Evolutionary conservation across 2,113 vertebrate species (phyloP).

Genomic region (Nymphicus hollandicus): DNA sequence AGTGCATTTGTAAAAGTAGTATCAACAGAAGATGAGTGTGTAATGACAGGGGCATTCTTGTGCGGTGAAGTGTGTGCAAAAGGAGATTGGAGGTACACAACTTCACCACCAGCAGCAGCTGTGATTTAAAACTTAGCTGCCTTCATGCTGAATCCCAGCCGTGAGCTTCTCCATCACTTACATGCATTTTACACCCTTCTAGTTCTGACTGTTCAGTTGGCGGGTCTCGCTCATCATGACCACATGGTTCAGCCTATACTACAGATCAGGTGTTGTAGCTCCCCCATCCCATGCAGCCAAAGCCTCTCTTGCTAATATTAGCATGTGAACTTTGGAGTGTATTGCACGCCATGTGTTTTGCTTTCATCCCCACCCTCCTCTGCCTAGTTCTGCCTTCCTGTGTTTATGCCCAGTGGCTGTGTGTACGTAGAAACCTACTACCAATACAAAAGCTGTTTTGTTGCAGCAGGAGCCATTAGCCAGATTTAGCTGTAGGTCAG

Average conservation of each 20-base stretch:
- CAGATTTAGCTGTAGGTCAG: neutral
- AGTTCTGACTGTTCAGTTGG: neutral
- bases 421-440: neutral
- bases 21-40: neutral
- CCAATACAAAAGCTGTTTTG: neutral
- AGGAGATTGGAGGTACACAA: neutral
- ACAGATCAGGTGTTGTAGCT: neutral
- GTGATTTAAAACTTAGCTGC: neutral
- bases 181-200: neutral
- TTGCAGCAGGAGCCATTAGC: neutral
- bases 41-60: neutral
- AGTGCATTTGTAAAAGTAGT: neutral
- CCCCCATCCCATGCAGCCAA: accelerated
- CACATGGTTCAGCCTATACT: accelerated
- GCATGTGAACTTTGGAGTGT: accelerated
- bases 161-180: neutral
- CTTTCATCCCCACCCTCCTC: neutral
- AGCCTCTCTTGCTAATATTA: neutral
- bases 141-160: neutral
- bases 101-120: neutral
- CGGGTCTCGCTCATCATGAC: neutral
- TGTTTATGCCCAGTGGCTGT: neutral
- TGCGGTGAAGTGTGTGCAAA: neutral
- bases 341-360: neutral
- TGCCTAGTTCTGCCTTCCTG: neutral